Conservation (phyloP, 1,140 invertebrate species). For the Drosophila rhopaloa region DNA sequence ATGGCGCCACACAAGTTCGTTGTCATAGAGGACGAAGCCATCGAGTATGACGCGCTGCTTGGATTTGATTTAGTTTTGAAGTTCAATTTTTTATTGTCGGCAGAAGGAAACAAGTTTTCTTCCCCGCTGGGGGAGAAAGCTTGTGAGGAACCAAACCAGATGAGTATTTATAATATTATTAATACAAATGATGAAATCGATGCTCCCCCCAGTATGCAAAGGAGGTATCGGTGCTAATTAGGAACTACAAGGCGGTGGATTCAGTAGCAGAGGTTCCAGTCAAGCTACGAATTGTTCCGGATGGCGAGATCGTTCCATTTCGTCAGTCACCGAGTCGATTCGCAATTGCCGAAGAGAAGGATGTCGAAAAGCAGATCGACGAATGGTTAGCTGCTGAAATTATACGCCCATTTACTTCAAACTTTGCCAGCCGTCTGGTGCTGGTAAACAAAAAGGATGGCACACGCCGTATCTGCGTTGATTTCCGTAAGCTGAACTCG, state of each 20-base stretch:
- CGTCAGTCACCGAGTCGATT: neutral
- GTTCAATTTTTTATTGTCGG: neutral
- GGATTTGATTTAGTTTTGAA: neutral
- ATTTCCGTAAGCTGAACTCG: neutral
- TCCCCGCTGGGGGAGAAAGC: neutral
- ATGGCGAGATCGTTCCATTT: constrained; percentile 3
- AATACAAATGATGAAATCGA: neutral
- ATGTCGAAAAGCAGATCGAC: neutral
- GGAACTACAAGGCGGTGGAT: neutral
- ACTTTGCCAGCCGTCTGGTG: neutral
- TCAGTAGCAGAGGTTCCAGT: neutral
- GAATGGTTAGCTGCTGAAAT: neutral
- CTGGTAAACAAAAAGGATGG: constrained; percentile 1
- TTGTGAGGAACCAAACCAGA: constrained; percentile 3
- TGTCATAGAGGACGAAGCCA: neutral
- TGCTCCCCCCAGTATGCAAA: neutral
- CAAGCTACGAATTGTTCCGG: neutral
- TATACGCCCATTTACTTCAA: neutral
- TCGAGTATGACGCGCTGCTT: neutral
- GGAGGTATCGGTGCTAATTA: neutral
- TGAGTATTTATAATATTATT: neutral
- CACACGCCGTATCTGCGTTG: neutral
- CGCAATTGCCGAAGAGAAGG: neutral
- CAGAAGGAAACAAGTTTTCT: constrained; percentile 3
- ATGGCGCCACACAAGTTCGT: neutral